Conservation (phyloP, 2,797 vertebrate genomes). For the Mycteria americana region DNA sequence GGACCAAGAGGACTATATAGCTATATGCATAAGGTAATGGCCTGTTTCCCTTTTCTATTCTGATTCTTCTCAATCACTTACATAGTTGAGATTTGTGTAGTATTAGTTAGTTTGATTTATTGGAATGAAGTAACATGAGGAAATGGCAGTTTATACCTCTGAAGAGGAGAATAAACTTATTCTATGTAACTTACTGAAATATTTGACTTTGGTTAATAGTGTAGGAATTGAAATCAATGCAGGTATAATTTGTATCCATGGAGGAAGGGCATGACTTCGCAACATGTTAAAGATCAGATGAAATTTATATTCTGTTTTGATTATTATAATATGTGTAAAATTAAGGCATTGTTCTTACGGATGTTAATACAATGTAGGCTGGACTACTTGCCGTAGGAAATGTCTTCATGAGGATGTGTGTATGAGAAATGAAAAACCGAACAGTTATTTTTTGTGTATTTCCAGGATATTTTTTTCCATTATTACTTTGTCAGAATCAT, state of each 20-base stretch:
- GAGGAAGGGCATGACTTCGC: background rate
- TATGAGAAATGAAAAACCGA: background rate
- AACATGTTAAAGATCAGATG: background rate
- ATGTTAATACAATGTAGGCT: background rate
- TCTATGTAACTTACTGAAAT: background rate
- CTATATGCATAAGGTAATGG: constrained; percentile 64
- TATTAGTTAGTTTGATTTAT: constrained; percentile 8
- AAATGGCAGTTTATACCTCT: background rate
- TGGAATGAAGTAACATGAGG: background rate
- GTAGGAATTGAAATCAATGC: background rate
- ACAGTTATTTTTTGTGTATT: background rate
- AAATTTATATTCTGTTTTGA: background rate
- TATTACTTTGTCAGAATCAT: background rate
- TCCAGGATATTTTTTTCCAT: background rate
- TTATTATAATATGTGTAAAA: background rate
- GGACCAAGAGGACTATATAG: background rate
- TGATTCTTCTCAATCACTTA: background rate
- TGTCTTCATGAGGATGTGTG: background rate
- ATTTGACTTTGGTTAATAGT: background rate
- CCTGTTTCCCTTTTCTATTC: background rate
- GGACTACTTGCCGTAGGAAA: background rate
- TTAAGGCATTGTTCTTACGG: background rate
- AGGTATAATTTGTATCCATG: background rate
- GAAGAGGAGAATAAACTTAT: background rate
- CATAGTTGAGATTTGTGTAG: background rate